phyloP scores from a whole-genome alignment of 1,140 invertebrate genomes.

The Panagrolaimus sp. region DNA sequence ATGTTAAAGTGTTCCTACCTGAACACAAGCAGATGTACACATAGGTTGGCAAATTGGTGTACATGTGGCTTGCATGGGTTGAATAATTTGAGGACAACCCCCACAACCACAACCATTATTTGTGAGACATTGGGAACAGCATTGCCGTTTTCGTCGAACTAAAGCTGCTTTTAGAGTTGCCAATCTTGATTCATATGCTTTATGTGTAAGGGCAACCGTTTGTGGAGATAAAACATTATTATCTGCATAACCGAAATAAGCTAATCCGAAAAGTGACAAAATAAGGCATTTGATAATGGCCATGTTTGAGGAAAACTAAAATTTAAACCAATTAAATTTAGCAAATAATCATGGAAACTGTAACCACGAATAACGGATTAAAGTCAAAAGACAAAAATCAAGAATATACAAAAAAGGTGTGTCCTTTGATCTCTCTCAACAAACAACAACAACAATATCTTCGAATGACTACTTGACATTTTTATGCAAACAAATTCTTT shows the following conservation, averaged over 20 bases:
- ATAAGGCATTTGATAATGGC: neutral
- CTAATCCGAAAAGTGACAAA: neutral
- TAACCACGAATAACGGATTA: neutral
- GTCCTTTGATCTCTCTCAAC: too few species aligned
- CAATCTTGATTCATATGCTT: neutral
- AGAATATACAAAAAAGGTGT: too few species aligned
- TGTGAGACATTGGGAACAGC: constrained; percentile 16
- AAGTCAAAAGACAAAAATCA: neutral
- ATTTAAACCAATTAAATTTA: neutral
- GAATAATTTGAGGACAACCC: constrained; percentile 13
- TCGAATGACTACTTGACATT: too few species aligned
- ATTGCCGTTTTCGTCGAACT: constrained; percentile 21
- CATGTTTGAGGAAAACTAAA: neutral
- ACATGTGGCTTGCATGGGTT: neutral
- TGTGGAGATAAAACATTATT: neutral
- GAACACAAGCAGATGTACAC: constrained; percentile 12
- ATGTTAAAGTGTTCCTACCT: too few species aligned
- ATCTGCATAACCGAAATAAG: neutral
- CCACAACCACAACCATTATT: constrained; percentile 17
- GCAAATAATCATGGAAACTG: too few species aligned
- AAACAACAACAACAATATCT: too few species aligned
- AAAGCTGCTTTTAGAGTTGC: constrained; percentile 10
- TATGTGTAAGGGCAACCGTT: neutral
- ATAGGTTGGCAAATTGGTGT: constrained; percentile 18
- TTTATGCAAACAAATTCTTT: too few species aligned